phyloP scores from a whole-genome alignment of 2,888 invertebrate genomes.

The Phengaris arion region DNA sequence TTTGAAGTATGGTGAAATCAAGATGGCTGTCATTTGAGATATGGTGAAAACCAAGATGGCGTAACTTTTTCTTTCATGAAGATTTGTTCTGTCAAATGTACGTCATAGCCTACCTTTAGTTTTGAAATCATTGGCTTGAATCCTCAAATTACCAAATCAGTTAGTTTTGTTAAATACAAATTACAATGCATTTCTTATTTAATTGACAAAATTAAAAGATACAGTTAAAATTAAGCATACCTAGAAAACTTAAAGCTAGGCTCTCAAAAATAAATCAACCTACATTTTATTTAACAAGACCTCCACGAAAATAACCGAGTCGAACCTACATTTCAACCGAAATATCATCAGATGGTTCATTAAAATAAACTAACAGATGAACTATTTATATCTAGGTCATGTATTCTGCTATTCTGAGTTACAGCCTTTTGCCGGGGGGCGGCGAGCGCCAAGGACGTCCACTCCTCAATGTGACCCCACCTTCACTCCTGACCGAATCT shows the following conservation, averaged over 20 bases:
- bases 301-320: constrained; percentile 4
- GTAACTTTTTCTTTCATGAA: no score
- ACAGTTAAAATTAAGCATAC: background rate
- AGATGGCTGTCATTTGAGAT: no score
- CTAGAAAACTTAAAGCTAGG: background rate
- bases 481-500: constrained; percentile 44
- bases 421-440: constrained; percentile 33
- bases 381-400: constrained; percentile 26
- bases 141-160: no score
- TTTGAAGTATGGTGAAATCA: no score
- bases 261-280: constrained; percentile 13
- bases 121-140: no score
- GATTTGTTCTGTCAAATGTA: no score
- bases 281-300: constrained; percentile 11
- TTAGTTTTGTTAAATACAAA: background rate
- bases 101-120: no score
- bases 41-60: no score
- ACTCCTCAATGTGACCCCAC: constrained; percentile 72
- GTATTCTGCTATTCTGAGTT: constrained; percentile 31
- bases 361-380: constrained; percentile 24
- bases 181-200: background rate
- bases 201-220: background rate
- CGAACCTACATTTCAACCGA: background rate
- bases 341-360: constrained; percentile 24
- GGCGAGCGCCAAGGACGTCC: constrained; percentile 64